Evolutionary conservation across 2,113 vertebrate genomes (phyloP).

Genomic region (Leuciscus idus): DNA sequence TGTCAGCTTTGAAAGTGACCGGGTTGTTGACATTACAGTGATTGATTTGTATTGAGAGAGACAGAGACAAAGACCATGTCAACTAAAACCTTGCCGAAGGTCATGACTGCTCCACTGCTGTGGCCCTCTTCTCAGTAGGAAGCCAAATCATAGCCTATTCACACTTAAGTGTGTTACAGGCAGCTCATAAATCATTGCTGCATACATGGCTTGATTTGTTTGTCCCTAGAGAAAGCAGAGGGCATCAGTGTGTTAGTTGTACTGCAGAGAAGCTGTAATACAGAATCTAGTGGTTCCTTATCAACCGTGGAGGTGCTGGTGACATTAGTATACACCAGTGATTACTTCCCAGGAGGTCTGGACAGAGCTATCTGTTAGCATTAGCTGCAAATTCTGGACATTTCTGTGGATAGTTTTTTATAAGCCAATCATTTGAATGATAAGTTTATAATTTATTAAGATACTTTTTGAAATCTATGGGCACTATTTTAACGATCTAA

Average conservation of each 20-base stretch:
- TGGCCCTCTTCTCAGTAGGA: neutral
- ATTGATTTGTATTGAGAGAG: constrained; percentile 29
- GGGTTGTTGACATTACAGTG: constrained; percentile 20
- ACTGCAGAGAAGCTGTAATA: neutral
- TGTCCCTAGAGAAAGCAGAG: neutral
- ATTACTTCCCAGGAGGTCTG: neutral
- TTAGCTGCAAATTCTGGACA: too few relatives aligned
- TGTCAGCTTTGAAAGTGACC: neutral
- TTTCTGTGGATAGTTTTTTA: neutral
- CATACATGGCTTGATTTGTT: constrained; percentile 16
- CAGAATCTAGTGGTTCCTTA: neutral
- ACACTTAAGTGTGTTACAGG: constrained; percentile 12
- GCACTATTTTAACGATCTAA: too few relatives aligned
- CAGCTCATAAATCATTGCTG: constrained; percentile 2
- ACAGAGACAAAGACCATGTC: constrained; percentile 26
- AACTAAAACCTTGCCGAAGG: neutral
- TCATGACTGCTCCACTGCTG: constrained; percentile 3
- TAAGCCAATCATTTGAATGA: neutral
- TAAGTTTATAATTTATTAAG: neutral
- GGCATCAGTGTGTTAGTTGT: neutral
- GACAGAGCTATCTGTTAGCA: neutral
- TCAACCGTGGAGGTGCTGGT: neutral
- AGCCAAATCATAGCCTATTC: constrained; percentile 4
- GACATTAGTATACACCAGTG: neutral
- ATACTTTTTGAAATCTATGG: too few relatives aligned